These are phyloP conservation scores for Agrypnus murinus DNA, from an alignment of 2,888 invertebrate genomes.

Conservation along the genomic window DNA sequence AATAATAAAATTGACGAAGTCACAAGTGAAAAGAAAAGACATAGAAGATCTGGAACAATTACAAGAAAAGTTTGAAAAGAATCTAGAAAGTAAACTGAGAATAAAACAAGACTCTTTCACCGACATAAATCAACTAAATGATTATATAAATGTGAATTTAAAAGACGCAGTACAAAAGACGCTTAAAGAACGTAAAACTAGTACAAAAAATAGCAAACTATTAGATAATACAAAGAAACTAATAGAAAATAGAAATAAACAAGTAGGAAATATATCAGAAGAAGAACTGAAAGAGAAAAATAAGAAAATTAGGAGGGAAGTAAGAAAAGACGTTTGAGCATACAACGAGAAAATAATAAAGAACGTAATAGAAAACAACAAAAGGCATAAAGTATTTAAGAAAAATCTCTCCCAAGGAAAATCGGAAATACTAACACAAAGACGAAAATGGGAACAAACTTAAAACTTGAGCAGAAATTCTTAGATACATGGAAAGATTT, in stretches of 20 bases:
- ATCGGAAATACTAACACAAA: slow-evolving; percentile 4
- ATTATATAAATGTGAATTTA: background rate
- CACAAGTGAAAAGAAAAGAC: background rate
- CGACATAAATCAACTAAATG: no score
- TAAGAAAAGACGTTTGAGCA: background rate
- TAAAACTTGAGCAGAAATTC: background rate
- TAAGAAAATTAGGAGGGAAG: slow-evolving; percentile 4
- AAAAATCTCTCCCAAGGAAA: slow-evolving; percentile 8
- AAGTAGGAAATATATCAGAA: background rate
- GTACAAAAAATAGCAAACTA: no score
- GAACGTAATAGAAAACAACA: no score
- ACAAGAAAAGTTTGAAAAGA: no score
- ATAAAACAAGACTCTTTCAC: background rate
- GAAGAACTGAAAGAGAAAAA: no score
- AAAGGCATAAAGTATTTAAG: slow-evolving; percentile 9
- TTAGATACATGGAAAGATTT: background rate
- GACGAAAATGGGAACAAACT: no score
- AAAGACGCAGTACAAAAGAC: no score
- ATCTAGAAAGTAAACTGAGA: background rate
- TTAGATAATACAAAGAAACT: background rate
- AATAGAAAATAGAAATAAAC: slow-evolving; percentile 16
- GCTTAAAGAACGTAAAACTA: no score
- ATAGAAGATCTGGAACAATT: no score
- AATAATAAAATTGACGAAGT: background rate
- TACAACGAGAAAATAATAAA: slow-evolving; percentile 3